Percentiles rank a stretch among this genome's conserved stretches.
phyloP scores from a whole-genome alignment of 2,797 vertebrate genomes.

The Choloepus didactylus region DNA sequence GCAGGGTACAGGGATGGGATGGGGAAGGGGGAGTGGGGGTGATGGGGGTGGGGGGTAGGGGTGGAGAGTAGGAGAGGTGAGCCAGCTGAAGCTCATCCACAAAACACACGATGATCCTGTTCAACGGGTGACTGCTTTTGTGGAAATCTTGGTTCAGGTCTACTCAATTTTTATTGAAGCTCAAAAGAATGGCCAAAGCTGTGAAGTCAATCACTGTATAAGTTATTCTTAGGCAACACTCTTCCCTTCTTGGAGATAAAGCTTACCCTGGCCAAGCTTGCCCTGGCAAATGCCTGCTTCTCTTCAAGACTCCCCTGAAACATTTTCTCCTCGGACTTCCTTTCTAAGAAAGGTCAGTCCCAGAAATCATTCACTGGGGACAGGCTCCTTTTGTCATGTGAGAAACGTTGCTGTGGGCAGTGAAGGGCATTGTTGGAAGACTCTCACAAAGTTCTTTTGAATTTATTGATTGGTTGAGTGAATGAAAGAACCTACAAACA shows the following conservation, averaged over 20 bases:
- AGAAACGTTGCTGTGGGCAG: neutral
- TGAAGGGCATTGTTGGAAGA: neutral
- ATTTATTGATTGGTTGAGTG: neutral
- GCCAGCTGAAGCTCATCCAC: accelerated
- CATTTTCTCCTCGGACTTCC: neutral
- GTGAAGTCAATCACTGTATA: accelerated
- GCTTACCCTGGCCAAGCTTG: too few relatives aligned
- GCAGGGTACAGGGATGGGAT: too few relatives aligned
- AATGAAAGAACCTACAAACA: neutral
- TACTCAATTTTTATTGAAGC: too few relatives aligned
- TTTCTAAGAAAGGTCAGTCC: neutral
- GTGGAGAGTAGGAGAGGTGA: too few relatives aligned
- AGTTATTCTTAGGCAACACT: neutral
- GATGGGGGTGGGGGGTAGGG: too few relatives aligned
- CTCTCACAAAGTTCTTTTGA: too few relatives aligned
- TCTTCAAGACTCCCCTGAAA: neutral
- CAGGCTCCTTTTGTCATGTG: accelerated
- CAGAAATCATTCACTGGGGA: neutral
- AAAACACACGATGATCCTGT: accelerated
- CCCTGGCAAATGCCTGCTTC: neutral
- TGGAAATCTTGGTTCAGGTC: neutral
- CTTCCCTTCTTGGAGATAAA: neutral
- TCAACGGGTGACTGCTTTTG: neutral
- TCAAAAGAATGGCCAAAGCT: neutral
- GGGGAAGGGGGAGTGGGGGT: too few relatives aligned